These are phyloP conservation scores for Micrastur ruficollis DNA, from an alignment of 2,797 vertebrate species.

Conservation along the genomic window DNA sequence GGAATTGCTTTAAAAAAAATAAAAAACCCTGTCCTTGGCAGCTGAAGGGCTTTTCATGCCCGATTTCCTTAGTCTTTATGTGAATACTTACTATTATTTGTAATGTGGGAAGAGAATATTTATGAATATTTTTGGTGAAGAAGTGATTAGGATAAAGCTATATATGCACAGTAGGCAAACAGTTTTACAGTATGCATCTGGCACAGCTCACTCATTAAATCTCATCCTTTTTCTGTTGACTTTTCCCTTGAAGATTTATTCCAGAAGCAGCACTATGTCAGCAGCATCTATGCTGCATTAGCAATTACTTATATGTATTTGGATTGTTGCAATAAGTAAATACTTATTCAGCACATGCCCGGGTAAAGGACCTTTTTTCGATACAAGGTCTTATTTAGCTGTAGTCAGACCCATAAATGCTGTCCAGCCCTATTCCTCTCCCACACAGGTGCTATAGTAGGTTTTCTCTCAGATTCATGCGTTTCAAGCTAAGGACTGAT, in stretches of 20 bases:
- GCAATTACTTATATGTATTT: not conserved
- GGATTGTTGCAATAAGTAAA: not conserved
- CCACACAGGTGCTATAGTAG: not conserved
- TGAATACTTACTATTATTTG: not conserved
- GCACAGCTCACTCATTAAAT: constrained; percentile 19
- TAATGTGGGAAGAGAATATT: not conserved
- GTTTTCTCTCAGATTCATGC: not conserved
- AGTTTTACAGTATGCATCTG: not conserved
- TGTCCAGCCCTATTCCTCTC: not conserved
- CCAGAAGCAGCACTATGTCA: not conserved
- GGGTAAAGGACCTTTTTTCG: not conserved
- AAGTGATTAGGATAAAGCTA: not conserved
- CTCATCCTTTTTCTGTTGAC: not conserved
- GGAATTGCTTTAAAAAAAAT: not conserved
- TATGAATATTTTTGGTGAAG: not conserved
- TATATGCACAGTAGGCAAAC: not conserved
- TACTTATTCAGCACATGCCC: not conserved
- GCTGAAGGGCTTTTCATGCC: not conserved
- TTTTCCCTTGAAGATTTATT: constrained; percentile 17
- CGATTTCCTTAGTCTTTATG: not conserved
- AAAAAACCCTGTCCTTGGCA: not conserved
- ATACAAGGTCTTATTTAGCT: not conserved
- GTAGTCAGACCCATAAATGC: not conserved
- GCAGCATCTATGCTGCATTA: not conserved
- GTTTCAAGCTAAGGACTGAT: not conserved